phyloP scores from a whole-genome alignment of 2,888 invertebrate species.

The Agriotes lineatus region DNA sequence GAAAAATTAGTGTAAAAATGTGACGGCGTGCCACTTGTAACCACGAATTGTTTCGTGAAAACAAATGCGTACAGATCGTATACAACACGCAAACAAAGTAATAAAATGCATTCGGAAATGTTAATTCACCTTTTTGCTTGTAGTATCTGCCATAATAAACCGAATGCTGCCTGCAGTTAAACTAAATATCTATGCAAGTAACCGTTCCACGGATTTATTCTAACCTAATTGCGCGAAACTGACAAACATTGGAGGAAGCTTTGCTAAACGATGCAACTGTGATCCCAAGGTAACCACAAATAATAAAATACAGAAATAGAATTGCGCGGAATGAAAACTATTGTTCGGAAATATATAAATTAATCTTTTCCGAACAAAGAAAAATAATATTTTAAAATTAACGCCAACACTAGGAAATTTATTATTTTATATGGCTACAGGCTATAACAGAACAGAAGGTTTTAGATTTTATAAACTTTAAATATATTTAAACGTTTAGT shows the following conservation, averaged over 20 bases:
- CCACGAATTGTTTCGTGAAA: neutral
- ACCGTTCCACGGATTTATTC: constrained; percentile 14
- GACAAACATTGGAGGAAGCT: constrained; percentile 5
- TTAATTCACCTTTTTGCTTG: constrained; percentile 36
- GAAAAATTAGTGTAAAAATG: neutral
- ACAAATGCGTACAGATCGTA: neutral
- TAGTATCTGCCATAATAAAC: constrained; percentile 33
- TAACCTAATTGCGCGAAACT: constrained; percentile 21
- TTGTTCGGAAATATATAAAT: neutral
- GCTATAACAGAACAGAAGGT: no score
- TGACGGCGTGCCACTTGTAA: constrained; percentile 19
- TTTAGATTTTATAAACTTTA: no score
- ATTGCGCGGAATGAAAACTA: neutral
- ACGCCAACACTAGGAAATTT: no score
- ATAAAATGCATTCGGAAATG: neutral
- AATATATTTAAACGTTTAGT: no score
- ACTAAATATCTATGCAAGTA: neutral
- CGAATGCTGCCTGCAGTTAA: neutral
- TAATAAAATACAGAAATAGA: no score
- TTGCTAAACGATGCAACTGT: neutral
- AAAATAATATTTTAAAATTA: no score
- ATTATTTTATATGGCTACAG: no score
- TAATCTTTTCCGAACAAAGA: no score
- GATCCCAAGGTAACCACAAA: no score
- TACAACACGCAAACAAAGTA: neutral